Conservation (phyloP, 2,113 vertebrate species). For the Nothobranchius kuhntae region DNA sequence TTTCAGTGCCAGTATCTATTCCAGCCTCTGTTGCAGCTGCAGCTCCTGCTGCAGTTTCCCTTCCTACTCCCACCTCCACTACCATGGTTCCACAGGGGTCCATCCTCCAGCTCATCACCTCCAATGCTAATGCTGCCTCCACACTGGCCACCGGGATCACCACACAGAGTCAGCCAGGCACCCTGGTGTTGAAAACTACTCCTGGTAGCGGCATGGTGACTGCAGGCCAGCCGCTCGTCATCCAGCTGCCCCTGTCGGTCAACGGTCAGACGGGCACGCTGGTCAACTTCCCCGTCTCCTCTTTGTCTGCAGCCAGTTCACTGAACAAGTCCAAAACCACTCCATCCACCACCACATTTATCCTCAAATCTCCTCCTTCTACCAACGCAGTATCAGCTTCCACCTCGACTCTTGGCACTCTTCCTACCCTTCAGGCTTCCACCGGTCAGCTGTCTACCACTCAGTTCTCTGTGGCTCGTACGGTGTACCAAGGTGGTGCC, state of each 20-base stretch:
- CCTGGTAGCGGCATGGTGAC: constrained; percentile 56
- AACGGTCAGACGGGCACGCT: constrained; percentile 72
- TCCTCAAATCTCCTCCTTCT: constrained; percentile 71
- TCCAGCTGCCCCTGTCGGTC: constrained; percentile 78
- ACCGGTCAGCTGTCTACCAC: constrained; percentile 46
- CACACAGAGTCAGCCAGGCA: constrained; percentile 72
- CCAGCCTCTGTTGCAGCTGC: constrained; percentile 12
- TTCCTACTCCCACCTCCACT: constrained; percentile 52
- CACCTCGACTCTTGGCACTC: constrained; percentile 30
- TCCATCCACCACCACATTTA: constrained; percentile 74
- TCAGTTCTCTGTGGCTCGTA: constrained; percentile 75
- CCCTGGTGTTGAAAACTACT: constrained; percentile 73
- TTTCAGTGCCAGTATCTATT: too few species aligned
- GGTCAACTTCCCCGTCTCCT: constrained; percentile 77
- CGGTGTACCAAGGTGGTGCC: constrained; percentile 76
- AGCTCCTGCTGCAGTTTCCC: constrained; percentile 22
- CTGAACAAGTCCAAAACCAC: constrained; percentile 77
- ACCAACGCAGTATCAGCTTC: constrained; percentile 45
- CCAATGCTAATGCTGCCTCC: constrained; percentile 60
- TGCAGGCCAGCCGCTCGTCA: constrained; percentile 75
- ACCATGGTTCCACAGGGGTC: constrained; percentile 69
- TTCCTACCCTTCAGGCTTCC: constrained; percentile 58
- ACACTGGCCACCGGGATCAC: constrained; percentile 58
- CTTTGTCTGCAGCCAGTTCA: constrained; percentile 65
- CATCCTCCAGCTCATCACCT: constrained; percentile 76